Evolutionary conservation across 2,888 invertebrate genomes (phyloP), one percentile per base, ranked within the genome.

Genomic region (Harpagoxenus sublaevis): DNA sequence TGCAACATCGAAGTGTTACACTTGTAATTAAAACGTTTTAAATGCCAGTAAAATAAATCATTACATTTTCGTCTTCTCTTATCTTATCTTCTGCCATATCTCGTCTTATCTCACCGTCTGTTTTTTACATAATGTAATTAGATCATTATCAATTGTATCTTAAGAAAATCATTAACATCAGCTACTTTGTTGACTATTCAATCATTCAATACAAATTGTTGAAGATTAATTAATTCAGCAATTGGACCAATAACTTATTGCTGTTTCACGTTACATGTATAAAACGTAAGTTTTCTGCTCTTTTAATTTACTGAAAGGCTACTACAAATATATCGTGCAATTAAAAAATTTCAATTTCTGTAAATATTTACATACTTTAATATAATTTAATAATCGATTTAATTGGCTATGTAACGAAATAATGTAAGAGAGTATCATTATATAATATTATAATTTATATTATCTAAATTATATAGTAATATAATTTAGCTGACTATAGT

Each of bases 131-230:
- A 31, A 0, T 23, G 5, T 71, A 55, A 71, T 53, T 8, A 71
- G 8, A 39, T 71, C 0, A n/a, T 35, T 39, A 71, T 71, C 53
- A 71, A 15, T 39, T 71, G n/a, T 53, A 71, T 53, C 35, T 35
- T 31, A 8, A 18, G 8, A 70, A 35, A 39, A 65, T 39, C n/a
- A 35, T 23, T 23, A 23, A 23, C 23, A 23, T 35, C 60, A 9
- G 15, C 18, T 66, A 15, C 28, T 3, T 48, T 48, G 28, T 15
- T 2, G 4, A 53, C 9, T 35, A 51, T 0, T 53, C 8, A 8
- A 53, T 35, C 3, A 53, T n/a, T 8, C 9, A n/a, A 35, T 35
- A 23, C 15, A 70, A 35, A 53, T 3, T 35, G 57, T 35, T 62
- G 3, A 35, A 18, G 6, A n/a, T 18, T 31, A 5, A 70, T 48